Base-by-base conservation (phyloP, 2,888 invertebrate genomes). In the Neria commutata region DNA sequence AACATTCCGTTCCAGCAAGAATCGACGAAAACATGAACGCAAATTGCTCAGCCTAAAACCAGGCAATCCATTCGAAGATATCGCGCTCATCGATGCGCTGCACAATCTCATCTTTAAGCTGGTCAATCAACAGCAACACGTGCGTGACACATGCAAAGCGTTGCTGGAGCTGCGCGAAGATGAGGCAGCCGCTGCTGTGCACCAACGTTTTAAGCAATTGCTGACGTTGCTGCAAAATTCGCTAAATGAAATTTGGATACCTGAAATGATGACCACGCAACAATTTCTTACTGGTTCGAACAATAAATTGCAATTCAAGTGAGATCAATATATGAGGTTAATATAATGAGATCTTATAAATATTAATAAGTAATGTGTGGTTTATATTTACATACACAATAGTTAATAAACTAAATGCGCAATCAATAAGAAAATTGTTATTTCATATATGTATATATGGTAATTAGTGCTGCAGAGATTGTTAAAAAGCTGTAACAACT, bases 41-140 rank as follows among this genome's bases (percentile, higher is more conserved):
- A 95, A 95, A 80, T 84, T 93, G 57, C 88, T 91, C 60, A 92
- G 91, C 61, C 83, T 94, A 42, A 94, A 94, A 77, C 91, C 93
- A 80, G 97, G 97, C 16, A 93, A 93, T 67, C 87, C 87, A 51
- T 92, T 89, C 80, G 97, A 98, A 84, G 95, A 96, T 76, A 86
- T 92, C 24, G 95, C 94, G 1, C 78, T 93, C 58, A 85, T 92
- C 54, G 86, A 89, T 83, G 87, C 88, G 3, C 80, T 93, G 23
- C 86, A 92, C 72, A 85, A 85, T 61, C 83, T 89, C 24, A 85
- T 91, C 48, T 83, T 81, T 16, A 84, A 85, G 54, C 83, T 87
- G 1, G 86, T 85, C 70, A 83, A 84, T 24, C 79, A 88, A 68
- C 86, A 87, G 74, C 80, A 84, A 68, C 84, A 84, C 64, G 84